phyloP scores from a whole-genome alignment of 2,888 invertebrate species.

The Caenorhabditis sp. region DNA sequence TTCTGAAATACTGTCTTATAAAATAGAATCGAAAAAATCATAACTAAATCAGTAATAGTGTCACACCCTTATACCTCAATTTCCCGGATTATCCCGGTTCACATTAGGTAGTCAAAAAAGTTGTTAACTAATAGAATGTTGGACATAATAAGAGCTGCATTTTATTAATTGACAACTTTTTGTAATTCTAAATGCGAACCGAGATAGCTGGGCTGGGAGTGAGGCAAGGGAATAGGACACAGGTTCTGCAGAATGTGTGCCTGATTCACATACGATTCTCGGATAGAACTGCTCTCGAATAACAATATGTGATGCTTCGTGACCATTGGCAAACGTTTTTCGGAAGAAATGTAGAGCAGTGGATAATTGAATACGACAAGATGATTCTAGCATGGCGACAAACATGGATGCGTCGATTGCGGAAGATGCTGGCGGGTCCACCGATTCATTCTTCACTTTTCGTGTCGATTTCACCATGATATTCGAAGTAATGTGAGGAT shows the following conservation, averaged over 20 bases:
- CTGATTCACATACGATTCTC: constrained; percentile 42
- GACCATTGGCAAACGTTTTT: constrained; percentile 51
- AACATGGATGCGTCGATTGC: constrained; percentile 22
- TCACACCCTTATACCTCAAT: too few relatives aligned
- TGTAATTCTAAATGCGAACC: too few relatives aligned
- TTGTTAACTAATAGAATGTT: too few relatives aligned
- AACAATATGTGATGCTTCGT: constrained; percentile 27
- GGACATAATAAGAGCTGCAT: too few relatives aligned
- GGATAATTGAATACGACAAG: constrained; percentile 50
- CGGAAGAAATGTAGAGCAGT: constrained; percentile 64
- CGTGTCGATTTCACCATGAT: constrained; percentile 52
- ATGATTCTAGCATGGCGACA: constrained; percentile 54
- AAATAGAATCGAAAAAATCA: too few relatives aligned
- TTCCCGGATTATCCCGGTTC: too few relatives aligned
- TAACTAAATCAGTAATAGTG: too few relatives aligned
- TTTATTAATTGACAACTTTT: too few relatives aligned
- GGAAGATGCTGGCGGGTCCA: background rate
- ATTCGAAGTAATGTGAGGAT: background rate
- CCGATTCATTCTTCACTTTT: constrained; percentile 38
- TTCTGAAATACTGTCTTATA: constrained; percentile 29
- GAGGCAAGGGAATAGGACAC: too few relatives aligned
- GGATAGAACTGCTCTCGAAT: constrained; percentile 36
- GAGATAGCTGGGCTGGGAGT: too few relatives aligned
- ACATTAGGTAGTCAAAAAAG: too few relatives aligned
- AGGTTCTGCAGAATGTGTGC: too few relatives aligned